Conservation (phyloP, 2,113 vertebrate genomes). For the Pelmatolapia mariae region DNA sequence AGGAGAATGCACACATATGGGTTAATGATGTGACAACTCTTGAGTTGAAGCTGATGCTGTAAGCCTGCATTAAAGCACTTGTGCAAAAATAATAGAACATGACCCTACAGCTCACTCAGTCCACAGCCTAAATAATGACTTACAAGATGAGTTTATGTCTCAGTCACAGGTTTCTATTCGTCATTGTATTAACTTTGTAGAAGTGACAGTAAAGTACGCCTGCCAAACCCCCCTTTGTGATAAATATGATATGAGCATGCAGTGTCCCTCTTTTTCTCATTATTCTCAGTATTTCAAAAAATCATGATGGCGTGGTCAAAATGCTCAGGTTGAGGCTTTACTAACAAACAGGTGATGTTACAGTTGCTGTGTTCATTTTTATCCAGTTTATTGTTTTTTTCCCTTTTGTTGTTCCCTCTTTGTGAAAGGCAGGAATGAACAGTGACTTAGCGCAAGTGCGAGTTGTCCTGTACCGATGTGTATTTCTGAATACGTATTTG, state of each 20-base stretch:
- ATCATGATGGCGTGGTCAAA: rapidly evolving
- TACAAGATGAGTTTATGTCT: neutral
- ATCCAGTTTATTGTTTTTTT: too few relatives aligned
- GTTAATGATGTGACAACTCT: neutral
- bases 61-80: neutral
- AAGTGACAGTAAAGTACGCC: neutral
- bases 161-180: neutral
- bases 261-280: neutral
- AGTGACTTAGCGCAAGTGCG: conserved; percentile 4
- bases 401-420: neutral
- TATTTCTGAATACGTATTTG: neutral
- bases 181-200: neutral
- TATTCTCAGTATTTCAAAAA: neutral
- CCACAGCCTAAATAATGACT: neutral
- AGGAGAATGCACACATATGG: rapidly evolving
- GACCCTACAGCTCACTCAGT: neutral
- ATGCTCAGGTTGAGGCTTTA: neutral
- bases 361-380: neutral
- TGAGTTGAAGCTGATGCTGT: neutral
- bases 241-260: neutral
- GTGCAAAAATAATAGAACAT: neutral
- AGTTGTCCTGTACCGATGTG: neutral
- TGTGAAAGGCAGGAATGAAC: neutral
- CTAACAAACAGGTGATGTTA: neutral
- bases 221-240: neutral